Evolutionary conservation across 2,113 vertebrate genomes (phyloP).

Genomic region (Microtus montanus): DNA sequence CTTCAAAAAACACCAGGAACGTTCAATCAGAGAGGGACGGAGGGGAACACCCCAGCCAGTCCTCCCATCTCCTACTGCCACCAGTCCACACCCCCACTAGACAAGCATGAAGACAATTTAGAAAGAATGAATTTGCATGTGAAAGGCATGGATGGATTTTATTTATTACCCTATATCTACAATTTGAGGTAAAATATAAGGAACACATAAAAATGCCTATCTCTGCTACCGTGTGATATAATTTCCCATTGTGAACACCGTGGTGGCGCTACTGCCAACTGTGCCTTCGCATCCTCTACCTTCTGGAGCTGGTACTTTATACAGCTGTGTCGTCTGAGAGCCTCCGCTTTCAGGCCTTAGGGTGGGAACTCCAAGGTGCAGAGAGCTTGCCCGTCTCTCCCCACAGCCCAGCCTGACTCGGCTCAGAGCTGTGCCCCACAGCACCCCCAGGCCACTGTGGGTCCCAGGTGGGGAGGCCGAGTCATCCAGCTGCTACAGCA

Average conservation of each 20-base stretch:
- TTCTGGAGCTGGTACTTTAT: conserved; percentile 64
- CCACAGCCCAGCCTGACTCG: conserved; percentile 7
- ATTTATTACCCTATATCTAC: conserved; percentile 73
- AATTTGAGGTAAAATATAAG: conserved; percentile 76
- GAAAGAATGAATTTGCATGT: conserved; percentile 58
- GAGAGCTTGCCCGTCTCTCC: not conserved
- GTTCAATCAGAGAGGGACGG: not conserved
- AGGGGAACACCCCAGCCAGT: too few relatives aligned
- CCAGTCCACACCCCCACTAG: not conserved
- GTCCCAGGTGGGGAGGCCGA: not conserved
- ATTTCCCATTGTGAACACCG: conserved; percentile 71
- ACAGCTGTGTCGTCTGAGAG: not conserved
- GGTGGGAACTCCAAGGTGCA: not conserved
- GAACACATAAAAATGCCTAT: conserved; percentile 81
- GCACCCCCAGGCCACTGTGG: not conserved
- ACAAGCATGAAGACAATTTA: conserved; percentile 26
- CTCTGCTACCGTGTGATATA: conserved; percentile 77
- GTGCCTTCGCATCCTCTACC: conserved; percentile 71
- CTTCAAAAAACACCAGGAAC: not conserved
- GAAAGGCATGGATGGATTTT: conserved; percentile 74
- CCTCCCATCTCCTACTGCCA: not conserved
- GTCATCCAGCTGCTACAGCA: not conserved
- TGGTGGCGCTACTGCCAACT: conserved; percentile 73
- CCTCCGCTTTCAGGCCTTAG: not conserved
- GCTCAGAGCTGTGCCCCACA: not conserved